Percentiles rank a stretch among this genome's conserved stretches.
These are phyloP conservation scores for Zoanthus sociatus DNA, from an alignment of 92 coral and sea anemone genomes.

Conservation along the genomic window DNA sequence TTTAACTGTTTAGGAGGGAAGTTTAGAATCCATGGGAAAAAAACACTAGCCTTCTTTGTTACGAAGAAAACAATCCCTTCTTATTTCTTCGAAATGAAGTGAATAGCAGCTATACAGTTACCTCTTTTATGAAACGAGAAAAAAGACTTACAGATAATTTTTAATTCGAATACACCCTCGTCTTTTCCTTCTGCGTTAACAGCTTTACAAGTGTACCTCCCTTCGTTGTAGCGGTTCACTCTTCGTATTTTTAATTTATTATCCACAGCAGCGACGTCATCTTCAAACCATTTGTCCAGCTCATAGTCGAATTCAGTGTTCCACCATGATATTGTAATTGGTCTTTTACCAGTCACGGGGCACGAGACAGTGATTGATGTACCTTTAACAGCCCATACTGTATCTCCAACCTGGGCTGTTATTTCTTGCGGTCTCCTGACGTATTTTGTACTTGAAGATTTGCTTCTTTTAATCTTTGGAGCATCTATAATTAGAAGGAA, in stretches of 20 bases:
- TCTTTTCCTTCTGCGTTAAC: conserved; percentile 53
- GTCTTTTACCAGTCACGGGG: conserved; percentile 58
- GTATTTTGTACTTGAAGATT: conserved; percentile 3
- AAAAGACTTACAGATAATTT: conserved; percentile 62
- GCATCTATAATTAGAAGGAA: conserved; percentile 19
- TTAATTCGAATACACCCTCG: conserved; percentile 62
- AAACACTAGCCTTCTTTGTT: too few species aligned
- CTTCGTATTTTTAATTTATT: conserved; percentile 65
- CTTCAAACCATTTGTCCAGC: conserved; percentile 63
- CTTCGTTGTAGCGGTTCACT: conserved; percentile 78
- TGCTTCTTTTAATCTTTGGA: conserved; percentile 60
- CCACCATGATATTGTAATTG: conserved; percentile 53
- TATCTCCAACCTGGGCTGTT: conserved; percentile 73
- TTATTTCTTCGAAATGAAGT: too few species aligned
- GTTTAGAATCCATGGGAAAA: too few species aligned
- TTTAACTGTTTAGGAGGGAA: too few species aligned
- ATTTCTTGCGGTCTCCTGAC: conserved; percentile 22
- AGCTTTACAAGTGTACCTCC: conserved; percentile 72
- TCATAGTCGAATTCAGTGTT: conserved; percentile 62
- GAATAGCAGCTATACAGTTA: too few species aligned
- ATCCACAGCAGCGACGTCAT: conserved; percentile 66
- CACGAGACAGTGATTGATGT: conserved; percentile 72
- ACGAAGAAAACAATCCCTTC: too few species aligned
- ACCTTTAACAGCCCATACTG: conserved; percentile 75
- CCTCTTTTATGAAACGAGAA: background rate